Evolutionary conservation across 1,140 invertebrate genomes (phyloP), one percentile per base, ranked within the genome.

Genomic region (Papilio machaon): DNA sequence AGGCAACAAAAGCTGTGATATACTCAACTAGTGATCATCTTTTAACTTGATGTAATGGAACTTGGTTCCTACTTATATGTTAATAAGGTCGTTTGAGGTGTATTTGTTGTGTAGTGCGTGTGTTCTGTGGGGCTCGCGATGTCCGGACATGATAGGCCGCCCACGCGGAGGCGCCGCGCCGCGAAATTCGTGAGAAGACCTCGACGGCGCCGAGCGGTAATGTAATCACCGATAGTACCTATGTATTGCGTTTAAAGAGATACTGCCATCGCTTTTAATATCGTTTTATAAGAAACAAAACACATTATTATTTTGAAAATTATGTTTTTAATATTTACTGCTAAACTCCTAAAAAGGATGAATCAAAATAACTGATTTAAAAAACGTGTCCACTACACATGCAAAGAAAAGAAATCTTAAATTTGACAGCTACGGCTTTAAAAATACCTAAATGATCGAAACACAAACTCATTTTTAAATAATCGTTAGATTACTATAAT

Each of bases 121-220:
- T 83, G 82, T 83, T 82, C 87, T 82, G 83, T 85, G 85, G 86
- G 86, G 91, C 88, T 89, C 87, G 88, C 87, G 91, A 93, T 92
- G 90, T 88, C 90, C 88, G 89, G 85, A 82, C 86, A 89, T 87
- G 92, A 93, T 93, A 92, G 88, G 90, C 86, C 91, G 91, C 92
- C 93, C 90, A 94, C 93, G 89, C 90, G 86, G 82, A 89, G 88
- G 91, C 91, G 91, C 91, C 90, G 88, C 89, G 87, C 82, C 89
- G 91, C 90, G 90, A 93, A 92, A 91, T 94, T 94, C 93, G 92
- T 94, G 91, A 94, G 93, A 93, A 92, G 86, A 90, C 84, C 85
- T 88, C 88, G 86, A 86, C 86, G 89, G 88, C 91, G 91, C 91
- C 89, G 86, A 81, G 83, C 80, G 74, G 85, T 80, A 82, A 82